phyloP scores from a whole-genome alignment of 2,888 invertebrate genomes.

The Harpalus rufipes region DNA sequence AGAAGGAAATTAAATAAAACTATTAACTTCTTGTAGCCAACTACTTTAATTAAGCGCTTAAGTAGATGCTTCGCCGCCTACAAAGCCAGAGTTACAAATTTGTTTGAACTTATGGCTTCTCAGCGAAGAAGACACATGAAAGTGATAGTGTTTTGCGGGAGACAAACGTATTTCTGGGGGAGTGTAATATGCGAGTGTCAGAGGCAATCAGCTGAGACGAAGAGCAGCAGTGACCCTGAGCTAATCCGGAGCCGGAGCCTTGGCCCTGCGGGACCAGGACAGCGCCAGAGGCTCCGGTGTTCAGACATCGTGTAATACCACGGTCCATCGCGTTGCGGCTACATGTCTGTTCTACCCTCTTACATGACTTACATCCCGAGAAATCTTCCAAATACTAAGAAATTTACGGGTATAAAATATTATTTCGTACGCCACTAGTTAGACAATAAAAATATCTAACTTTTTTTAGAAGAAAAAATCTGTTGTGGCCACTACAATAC shows the following conservation, averaged over 20 bases:
- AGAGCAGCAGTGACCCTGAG: slow-evolving; percentile 30
- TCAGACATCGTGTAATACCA: slow-evolving; percentile 47
- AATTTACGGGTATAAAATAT: too few species aligned
- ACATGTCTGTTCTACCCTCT: slow-evolving; percentile 6
- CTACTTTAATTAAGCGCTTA: background rate
- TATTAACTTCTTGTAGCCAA: background rate
- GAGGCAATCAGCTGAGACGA: background rate
- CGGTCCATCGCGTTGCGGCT: slow-evolving; percentile 28
- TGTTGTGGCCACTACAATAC: too few species aligned
- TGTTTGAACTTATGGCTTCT: background rate
- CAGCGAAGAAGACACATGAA: background rate
- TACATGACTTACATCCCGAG: background rate
- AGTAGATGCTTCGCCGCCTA: background rate
- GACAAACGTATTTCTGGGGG: background rate
- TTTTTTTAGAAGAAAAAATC: too few species aligned
- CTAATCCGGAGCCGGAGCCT: background rate
- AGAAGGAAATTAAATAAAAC: too few species aligned
- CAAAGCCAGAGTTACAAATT: background rate
- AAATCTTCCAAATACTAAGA: too few species aligned
- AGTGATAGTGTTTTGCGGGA: background rate
- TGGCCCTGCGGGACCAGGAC: slow-evolving; percentile 19
- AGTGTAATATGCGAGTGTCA: slow-evolving; percentile 8
- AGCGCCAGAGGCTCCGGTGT: slow-evolving; percentile 4
- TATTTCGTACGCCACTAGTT: too few species aligned
- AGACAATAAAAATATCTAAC: too few species aligned